phyloP scores from a whole-genome alignment of 2,797 vertebrate species.

The Poecilia wingei region DNA sequence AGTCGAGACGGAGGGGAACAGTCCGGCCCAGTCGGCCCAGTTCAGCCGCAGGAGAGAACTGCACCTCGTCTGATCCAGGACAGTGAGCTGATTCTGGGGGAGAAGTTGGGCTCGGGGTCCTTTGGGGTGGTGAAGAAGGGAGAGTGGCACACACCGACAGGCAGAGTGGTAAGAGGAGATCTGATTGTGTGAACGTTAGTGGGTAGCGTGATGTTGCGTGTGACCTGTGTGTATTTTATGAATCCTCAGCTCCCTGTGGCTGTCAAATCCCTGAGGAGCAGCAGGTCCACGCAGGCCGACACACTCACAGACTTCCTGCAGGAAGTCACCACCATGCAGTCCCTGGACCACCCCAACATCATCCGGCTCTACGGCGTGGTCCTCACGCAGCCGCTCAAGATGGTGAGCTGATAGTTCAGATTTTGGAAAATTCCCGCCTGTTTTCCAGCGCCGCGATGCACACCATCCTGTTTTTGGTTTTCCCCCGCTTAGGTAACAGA shows the following conservation, averaged over 20 bases:
- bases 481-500: slow-evolving; percentile 84
- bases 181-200: not conserved
- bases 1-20: slow-evolving; percentile 72
- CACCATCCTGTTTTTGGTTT: not conserved
- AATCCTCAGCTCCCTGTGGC: slow-evolving; percentile 80
- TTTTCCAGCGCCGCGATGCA: not conserved
- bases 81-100: slow-evolving; percentile 81
- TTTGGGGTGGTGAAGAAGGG: slow-evolving; percentile 88
- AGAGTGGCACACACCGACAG: slow-evolving; percentile 84
- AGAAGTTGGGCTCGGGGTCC: slow-evolving; percentile 87
- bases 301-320: slow-evolving; percentile 88
- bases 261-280: slow-evolving; percentile 81
- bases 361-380: slow-evolving; percentile 89
- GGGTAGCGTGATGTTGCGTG: not conserved
- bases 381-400: slow-evolving; percentile 89
- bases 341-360: slow-evolving; percentile 87
- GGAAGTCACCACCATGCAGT: slow-evolving; percentile 90
- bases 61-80: slow-evolving; percentile 88
- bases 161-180: slow-evolving; percentile 78
- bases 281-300: slow-evolving; percentile 69
- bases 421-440: rapidly evolving
- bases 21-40: slow-evolving; percentile 23
- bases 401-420: slow-evolving; percentile 74
- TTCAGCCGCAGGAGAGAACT: slow-evolving; percentile 57
- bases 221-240: not conserved